phyloP scores from a whole-genome alignment of 2,113 vertebrate genomes.

The Lasiurus borealis region DNA sequence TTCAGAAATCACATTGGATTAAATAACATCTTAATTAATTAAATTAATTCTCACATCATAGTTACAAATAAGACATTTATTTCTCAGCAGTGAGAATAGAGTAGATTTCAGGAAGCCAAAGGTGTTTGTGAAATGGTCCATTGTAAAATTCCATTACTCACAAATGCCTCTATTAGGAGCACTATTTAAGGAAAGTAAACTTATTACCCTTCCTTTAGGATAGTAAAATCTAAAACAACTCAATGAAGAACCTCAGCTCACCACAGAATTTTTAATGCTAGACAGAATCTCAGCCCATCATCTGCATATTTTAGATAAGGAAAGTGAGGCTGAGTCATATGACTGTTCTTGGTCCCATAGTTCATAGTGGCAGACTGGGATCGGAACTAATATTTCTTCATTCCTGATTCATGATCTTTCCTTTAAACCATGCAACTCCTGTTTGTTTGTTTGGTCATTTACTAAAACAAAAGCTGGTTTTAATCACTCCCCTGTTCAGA shows the following conservation, averaged over 20 bases:
- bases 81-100: background rate
- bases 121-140: background rate
- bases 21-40: background rate
- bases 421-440: background rate
- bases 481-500: background rate
- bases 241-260: background rate
- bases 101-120: slow-evolving; percentile 33
- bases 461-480: background rate
- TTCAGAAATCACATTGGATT: slow-evolving; percentile 25
- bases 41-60: background rate
- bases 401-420: background rate
- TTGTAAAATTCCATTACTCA: slow-evolving; percentile 53
- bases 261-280: slow-evolving; percentile 48
- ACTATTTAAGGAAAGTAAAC: background rate
- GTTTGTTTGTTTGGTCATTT: background rate
- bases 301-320: slow-evolving; percentile 34
- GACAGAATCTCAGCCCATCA: background rate
- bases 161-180: slow-evolving; percentile 41
- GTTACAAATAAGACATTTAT: background rate
- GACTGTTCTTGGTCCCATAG: background rate
- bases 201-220: slow-evolving; percentile 46
- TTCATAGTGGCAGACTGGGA: background rate
- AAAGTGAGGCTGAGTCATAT: background rate
- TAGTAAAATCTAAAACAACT: slow-evolving; percentile 59
- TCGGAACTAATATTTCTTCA: background rate